Base-by-base conservation (phyloP, 2,113 vertebrate genomes). In the Apus apus region DNA sequence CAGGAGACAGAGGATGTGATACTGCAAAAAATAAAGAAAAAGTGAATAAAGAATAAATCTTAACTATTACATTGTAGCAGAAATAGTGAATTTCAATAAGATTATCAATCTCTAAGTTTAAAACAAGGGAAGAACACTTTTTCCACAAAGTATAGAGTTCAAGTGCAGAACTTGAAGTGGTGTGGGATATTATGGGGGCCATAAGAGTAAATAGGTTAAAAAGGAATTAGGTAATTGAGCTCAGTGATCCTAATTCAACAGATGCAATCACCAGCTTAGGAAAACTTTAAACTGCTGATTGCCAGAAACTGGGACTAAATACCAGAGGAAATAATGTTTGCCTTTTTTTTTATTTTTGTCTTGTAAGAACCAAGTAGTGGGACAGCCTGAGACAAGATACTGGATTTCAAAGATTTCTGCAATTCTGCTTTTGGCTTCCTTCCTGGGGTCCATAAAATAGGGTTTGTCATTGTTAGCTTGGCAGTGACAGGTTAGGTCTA, bases 141-240 rank as follows among this genome's bases (percentile, higher is more conserved):
- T 54, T 17, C 14, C 18, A n/a, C 11, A 23, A 45, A 61, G 15
- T 14, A 21, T 23, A 30, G 54, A 40, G 25, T 89, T 93, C 48
- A 89, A 79, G 13, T 57, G 17, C 30, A 85, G 53, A 76, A 60
- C 54, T 76, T 72, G 29, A 29, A 61, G 12, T 53, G 29, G n/a
- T 75, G 45, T 61, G 62, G 45, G 58, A 9, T 95, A 27, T 79
- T 65, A 25, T 94, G 75, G 62, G 79, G 54, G 66, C 92, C 5
- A 1, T 50, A 80, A 40, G 26, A 2, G 29, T 94, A 93, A 94
- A 87, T 79, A 90, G 90, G 85, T 96, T 96, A 93, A 93, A 95
- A 91, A 94, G 82, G 94, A 89, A 90, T 96, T 94, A 93, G 71
- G 75, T 93, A 90, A 88, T 77, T 96, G 87, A 92, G 60, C 46